Base-by-base conservation (phyloP, 2,888 invertebrate species). In the Bombylius major region DNA sequence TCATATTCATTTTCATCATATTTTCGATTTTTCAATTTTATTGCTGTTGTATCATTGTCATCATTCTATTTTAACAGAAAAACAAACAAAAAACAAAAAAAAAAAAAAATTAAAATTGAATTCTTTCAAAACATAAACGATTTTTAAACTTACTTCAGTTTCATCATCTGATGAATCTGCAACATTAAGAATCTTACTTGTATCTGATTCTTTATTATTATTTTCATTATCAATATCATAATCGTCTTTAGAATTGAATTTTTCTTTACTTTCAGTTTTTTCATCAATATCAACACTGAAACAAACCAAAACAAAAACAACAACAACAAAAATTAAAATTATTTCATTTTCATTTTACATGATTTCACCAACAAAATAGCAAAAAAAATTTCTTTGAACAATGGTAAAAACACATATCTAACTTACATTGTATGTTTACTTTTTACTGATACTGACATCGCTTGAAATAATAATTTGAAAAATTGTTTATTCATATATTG, bases 401-500 rank as follows among this genome's bases (percentile, higher is more conserved):
- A 23, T 3, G 23, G 23, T 23, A 23, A 23, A 23, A 23, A 23
- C 23, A 23, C 23, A 58, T 9, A 47, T n/a, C n/a, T 44, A 56
- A 58, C 66, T 65, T 61, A 71, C 71, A 67, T 63, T 57, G 59
- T 55, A 55, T 76, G 70, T 9, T 76, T 77, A 32, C 76, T 67
- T 64, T 79, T 83, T 0, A 79, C 78, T 5, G 79, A 76, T 66
- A 79, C 84, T 39, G 78, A 76, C 13, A 89, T 79, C 4, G 78
- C 74, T 1, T 71, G 65, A 64, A 89, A 84, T 71, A 91, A 76
- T 53, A 78, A 76, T n/a, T 73, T 76, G 62, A 90, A 82, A 69
- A 87, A 92, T 14, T 71, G 74, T 4, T 77, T 79, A 66, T 89
- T 87, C 76, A 95, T 85, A 65, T 84, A 84, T 45, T 81, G 78